These are phyloP conservation scores for Sus scrofa DNA, from an alignment of 2,113 vertebrate species.

Conservation along the genomic window DNA sequence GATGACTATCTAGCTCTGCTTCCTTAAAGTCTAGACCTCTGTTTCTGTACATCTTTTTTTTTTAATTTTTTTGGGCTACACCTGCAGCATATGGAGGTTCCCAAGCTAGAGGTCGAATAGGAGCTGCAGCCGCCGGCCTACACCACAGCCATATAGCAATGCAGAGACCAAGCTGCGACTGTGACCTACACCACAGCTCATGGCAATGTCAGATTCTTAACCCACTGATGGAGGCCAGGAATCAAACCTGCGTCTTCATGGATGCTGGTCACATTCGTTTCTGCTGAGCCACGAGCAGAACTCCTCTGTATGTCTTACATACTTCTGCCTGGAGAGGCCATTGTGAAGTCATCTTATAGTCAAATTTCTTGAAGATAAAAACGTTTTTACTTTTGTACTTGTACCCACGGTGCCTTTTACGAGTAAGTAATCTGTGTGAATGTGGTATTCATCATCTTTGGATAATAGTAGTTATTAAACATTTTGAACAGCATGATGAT, in stretches of 20 bases:
- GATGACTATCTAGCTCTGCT: background rate
- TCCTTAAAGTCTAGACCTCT: background rate
- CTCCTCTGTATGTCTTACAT: background rate
- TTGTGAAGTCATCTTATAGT: background rate
- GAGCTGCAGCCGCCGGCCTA: no score
- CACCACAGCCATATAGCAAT: no score
- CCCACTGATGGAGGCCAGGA: no score
- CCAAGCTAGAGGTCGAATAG: no score
- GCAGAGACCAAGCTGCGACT: no score
- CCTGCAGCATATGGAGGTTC: no score
- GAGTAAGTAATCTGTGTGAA: background rate
- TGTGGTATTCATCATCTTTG: constrained; percentile 38
- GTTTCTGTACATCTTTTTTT: constrained; percentile 27
- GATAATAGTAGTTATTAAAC: background rate
- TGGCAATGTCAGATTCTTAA: no score
- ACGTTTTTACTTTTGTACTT: constrained; percentile 22
- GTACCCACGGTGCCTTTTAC: background rate
- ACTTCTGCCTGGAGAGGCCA: background rate
- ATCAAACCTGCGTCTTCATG: no score
- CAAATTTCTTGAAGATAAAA: background rate
- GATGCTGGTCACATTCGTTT: no score
- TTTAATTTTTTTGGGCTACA: no score
- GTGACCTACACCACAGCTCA: no score
- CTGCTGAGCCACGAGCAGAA: no score
- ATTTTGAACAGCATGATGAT: background rate